Evolutionary conservation across 2,113 vertebrate species (phyloP).

Genomic region (Corapipo altera): DNA sequence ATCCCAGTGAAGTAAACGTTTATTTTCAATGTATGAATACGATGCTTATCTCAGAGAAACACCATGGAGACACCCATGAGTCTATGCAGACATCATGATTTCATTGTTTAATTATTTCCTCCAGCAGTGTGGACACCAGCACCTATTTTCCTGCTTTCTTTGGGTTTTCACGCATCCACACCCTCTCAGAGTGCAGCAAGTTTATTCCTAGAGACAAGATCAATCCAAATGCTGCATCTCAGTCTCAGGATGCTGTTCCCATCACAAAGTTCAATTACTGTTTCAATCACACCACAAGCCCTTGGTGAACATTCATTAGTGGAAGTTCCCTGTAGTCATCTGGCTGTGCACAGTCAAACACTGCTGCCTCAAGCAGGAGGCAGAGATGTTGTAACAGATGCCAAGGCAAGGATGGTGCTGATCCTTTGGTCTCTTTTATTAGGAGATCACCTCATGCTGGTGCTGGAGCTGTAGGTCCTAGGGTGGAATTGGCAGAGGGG

Average conservation of each 20-base stretch:
- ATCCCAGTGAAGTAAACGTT: not conserved
- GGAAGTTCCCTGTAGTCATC: not conserved
- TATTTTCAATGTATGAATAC: not conserved
- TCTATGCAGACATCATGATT: not conserved
- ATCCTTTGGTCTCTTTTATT: not conserved
- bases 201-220: not conserved
- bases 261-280: conserved; percentile 38
- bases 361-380: conserved; percentile 4
- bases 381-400: conserved; percentile 14
- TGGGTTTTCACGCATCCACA: not conserved
- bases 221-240: not conserved
- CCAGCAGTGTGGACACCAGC: not conserved
- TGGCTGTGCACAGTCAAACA: conserved; percentile 5
- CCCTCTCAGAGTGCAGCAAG: not conserved
- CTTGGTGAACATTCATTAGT: conserved; percentile 32
- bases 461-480: not conserved
- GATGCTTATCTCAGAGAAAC: not conserved
- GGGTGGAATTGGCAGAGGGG: not conserved
- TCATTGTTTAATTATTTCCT: not conserved
- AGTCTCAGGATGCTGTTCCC: not conserved
- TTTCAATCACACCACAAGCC: conserved; percentile 9
- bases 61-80: not conserved
- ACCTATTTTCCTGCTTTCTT: not conserved
- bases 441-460: not conserved
- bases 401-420: not conserved